These are phyloP conservation scores for Psammodynastes pulverulentus DNA, from an alignment of 2,113 vertebrate genomes.

Conservation along the genomic window DNA sequence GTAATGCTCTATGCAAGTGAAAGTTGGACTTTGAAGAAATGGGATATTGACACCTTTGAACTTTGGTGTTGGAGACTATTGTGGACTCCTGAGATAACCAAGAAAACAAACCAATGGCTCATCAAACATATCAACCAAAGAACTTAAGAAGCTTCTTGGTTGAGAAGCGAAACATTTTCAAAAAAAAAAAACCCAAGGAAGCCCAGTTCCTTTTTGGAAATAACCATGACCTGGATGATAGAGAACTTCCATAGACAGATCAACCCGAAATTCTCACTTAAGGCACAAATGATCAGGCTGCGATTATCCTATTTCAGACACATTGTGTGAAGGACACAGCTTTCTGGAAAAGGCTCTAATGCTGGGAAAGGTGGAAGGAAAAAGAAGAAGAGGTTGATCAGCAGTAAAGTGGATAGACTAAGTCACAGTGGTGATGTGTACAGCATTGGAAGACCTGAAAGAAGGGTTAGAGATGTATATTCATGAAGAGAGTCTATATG, in stretches of 20 bases:
- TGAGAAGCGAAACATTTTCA: background rate
- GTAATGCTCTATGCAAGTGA: background rate
- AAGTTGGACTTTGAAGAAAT: background rate
- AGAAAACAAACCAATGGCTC: background rate
- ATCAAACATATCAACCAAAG: background rate
- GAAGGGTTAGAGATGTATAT: background rate
- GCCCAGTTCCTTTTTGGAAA: background rate
- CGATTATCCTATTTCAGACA: background rate
- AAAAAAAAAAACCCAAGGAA: background rate
- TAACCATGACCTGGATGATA: background rate
- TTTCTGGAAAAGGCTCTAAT: background rate
- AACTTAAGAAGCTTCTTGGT: background rate
- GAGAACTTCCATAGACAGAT: background rate
- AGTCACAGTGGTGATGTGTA: background rate
- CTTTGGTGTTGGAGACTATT: background rate
- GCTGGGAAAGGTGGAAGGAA: background rate
- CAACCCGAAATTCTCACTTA: background rate
- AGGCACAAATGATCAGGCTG: background rate
- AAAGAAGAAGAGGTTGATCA: background rate
- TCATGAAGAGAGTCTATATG: background rate
- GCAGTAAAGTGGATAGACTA: background rate
- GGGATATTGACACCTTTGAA: background rate
- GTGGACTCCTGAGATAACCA: background rate
- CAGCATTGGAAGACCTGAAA: background rate
- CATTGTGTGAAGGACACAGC: background rate